Evolutionary conservation across 2,797 vertebrate genomes (phyloP).

Genomic region (Lepilemur ruficaudatus): DNA sequence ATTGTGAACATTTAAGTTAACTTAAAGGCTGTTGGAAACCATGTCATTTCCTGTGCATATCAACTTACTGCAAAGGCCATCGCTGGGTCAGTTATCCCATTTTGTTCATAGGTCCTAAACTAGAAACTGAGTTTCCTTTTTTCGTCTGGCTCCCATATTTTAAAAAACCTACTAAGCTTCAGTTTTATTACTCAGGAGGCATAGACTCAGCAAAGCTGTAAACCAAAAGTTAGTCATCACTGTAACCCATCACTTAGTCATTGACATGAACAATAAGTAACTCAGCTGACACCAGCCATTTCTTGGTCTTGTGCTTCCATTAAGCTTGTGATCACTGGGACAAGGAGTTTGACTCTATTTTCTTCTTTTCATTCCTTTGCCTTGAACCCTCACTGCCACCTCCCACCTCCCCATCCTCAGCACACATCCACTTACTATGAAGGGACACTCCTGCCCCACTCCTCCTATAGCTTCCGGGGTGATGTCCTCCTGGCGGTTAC

Average conservation of each 20-base stretch:
- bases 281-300: background rate
- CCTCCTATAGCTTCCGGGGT: background rate
- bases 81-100: background rate
- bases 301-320: background rate
- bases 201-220: background rate
- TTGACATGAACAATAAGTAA: background rate
- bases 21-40: background rate
- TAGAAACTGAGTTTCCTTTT: background rate
- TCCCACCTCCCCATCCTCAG: background rate
- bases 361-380: background rate
- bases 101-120: background rate
- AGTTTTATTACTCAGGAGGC: background rate
- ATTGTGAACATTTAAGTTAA: background rate
- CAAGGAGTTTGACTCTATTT: background rate
- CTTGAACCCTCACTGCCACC: background rate
- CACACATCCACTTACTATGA: background rate
- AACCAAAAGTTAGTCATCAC: no score
- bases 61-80: background rate
- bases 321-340: background rate
- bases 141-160: background rate
- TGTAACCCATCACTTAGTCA: background rate
- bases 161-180: background rate
- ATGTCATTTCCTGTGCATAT: background rate
- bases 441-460: rapidly evolving
- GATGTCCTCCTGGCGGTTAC: background rate